A percentile compares a stretch with the other conserved stretches of the same genome.
phyloP scores from a whole-genome alignment of 2,888 invertebrate species.

The Andrena fulva region DNA sequence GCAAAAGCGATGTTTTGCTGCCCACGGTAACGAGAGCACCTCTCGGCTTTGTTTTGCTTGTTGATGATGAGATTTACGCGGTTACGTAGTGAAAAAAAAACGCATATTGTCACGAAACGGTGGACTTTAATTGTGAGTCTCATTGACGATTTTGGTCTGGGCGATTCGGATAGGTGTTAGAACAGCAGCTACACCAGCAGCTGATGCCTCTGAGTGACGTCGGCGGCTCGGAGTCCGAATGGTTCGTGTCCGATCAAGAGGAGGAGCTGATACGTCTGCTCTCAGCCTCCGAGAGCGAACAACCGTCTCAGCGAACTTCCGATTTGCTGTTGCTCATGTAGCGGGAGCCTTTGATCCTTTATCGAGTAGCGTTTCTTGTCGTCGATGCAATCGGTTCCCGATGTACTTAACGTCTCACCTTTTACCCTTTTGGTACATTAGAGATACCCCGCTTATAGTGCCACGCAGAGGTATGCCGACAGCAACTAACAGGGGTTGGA shows the following conservation, averaged over 20 bases:
- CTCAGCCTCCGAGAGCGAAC: slow-evolving; percentile 86
- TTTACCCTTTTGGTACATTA: slow-evolving; percentile 22
- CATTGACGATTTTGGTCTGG: slow-evolving; percentile 81
- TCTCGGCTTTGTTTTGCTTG: slow-evolving; percentile 53
- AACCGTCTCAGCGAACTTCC: slow-evolving; percentile 79
- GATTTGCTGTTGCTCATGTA: slow-evolving; percentile 81
- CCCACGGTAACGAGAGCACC: slow-evolving; percentile 18
- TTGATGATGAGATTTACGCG: slow-evolving; percentile 58
- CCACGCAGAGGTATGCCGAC: too few relatives aligned
- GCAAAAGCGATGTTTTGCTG: slow-evolving; percentile 54
- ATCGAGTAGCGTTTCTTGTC: not conserved
- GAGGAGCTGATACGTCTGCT: slow-evolving; percentile 91
- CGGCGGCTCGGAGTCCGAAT: slow-evolving; percentile 90
- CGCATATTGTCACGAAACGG: slow-evolving; percentile 64
- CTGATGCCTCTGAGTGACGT: slow-evolving; percentile 79
- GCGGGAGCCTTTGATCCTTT: slow-evolving; percentile 43
- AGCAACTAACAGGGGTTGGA: too few relatives aligned
- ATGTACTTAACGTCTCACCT: not conserved
- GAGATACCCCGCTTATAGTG: not conserved
- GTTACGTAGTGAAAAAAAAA: slow-evolving; percentile 32
- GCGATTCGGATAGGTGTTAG: slow-evolving; percentile 80
- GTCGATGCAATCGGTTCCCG: slow-evolving; percentile 1
- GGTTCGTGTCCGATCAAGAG: slow-evolving; percentile 92
- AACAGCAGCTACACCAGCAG: slow-evolving; percentile 82
- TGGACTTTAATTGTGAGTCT: slow-evolving; percentile 80